These are phyloP conservation scores for Steromphala cineraria DNA, from an alignment of 2,888 invertebrate genomes.

Conservation along the genomic window DNA sequence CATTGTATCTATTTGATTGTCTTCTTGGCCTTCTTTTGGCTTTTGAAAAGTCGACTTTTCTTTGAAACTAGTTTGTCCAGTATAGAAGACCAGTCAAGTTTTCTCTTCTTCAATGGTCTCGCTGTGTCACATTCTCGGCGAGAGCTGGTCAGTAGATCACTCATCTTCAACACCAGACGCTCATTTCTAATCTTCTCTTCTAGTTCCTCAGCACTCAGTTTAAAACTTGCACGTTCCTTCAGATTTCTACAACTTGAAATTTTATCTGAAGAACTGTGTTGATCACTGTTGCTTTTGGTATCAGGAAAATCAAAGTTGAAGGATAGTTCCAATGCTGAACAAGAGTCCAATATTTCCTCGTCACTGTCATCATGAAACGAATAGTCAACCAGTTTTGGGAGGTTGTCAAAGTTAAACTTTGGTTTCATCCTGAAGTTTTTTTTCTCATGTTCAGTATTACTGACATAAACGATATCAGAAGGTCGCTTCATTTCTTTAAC, in stretches of 20 bases:
- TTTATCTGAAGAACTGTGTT: not conserved
- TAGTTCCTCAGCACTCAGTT: not conserved
- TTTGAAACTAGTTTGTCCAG: not conserved
- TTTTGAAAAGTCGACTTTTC: not conserved
- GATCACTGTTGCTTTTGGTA: no score
- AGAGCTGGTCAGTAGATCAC: not conserved
- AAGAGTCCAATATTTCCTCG: not conserved
- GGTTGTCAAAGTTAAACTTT: not conserved
- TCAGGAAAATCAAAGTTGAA: no score
- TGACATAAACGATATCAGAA: not conserved
- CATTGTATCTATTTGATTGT: not conserved
- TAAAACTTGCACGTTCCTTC: not conserved
- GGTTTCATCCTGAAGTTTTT: not conserved
- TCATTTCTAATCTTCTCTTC: not conserved
- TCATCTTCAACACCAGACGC: not conserved
- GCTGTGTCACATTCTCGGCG: not conserved
- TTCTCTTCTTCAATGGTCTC: slow-evolving; percentile 1
- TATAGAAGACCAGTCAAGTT: not conserved
- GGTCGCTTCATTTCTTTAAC: not conserved
- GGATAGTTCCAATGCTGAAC: no score
- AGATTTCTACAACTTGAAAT: not conserved
- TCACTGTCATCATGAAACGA: not conserved
- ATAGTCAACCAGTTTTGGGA: not conserved
- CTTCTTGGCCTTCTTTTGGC: not conserved
- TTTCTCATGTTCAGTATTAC: not conserved